Conservation (phyloP, 2,113 vertebrate genomes). For the Thunnus thynnus region DNA sequence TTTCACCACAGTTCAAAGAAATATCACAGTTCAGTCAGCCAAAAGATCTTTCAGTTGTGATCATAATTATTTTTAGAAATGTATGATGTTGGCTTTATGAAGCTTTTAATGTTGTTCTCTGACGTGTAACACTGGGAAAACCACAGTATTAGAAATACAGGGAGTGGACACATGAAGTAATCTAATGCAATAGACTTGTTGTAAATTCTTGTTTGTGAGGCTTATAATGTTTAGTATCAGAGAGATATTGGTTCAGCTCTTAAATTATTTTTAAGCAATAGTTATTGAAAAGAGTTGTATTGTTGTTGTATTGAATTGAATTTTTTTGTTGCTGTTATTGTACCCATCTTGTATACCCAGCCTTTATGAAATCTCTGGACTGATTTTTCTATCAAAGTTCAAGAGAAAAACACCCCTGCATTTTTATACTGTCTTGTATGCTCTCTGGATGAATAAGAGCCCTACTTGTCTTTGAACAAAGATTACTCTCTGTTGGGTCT, state of each 20-base stretch:
- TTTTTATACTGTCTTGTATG: neutral
- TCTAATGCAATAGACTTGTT: neutral
- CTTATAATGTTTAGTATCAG: conserved; percentile 1
- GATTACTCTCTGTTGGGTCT: neutral
- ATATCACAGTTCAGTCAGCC: neutral
- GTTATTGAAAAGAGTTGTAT: neutral
- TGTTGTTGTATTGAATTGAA: neutral
- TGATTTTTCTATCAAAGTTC: neutral
- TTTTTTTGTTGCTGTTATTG: neutral
- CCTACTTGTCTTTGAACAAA: conserved; percentile 18
- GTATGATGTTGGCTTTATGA: neutral
- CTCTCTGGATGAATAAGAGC: neutral
- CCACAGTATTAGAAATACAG: neutral
- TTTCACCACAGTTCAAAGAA: conserved; percentile 28
- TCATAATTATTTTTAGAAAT: conserved; percentile 2
- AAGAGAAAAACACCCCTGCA: neutral
- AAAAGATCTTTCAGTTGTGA: conserved; percentile 9
- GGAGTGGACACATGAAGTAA: neutral
- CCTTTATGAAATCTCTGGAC: neutral
- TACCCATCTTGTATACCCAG: neutral
- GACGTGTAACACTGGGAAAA: neutral
- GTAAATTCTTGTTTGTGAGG: neutral
- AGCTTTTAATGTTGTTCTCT: conserved; percentile 3
- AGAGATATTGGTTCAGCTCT: neutral
- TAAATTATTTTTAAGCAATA: neutral